These are phyloP conservation scores for Cliona cf. orientalis DNA, from an alignment of 37 sponge, comb jelly and placozoan species.

Conservation along the genomic window DNA sequence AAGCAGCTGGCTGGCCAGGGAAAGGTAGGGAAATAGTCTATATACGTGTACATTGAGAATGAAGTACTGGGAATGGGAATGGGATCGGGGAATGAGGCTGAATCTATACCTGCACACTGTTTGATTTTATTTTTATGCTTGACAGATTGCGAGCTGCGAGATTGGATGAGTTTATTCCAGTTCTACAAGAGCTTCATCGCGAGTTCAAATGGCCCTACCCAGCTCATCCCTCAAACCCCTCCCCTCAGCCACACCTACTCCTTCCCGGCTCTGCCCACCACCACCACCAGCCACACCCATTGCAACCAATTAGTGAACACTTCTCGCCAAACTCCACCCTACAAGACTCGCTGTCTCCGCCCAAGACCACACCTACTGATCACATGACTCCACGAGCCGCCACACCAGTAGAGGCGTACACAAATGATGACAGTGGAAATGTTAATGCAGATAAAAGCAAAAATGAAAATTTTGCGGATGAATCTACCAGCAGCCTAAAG, in stretches of 20 bases:
- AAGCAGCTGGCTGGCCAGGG: slow-evolving; percentile 77
- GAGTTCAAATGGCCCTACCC: slow-evolving; percentile 80
- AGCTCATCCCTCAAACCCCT: no score
- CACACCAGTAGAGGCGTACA: not conserved
- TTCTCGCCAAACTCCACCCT: not conserved
- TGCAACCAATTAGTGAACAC: slow-evolving; percentile 17
- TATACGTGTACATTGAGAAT: no score
- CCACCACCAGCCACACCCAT: no score
- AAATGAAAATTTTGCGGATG: not conserved
- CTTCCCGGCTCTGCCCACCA: no score
- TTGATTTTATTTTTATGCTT: not conserved
- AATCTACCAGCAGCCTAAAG: slow-evolving; percentile 2
- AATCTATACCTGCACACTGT: not conserved
- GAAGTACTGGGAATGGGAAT: not conserved
- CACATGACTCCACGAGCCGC: not conserved
- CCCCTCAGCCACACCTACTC: no score
- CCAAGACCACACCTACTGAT: not conserved
- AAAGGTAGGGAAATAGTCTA: slow-evolving; percentile 61
- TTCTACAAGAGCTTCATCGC: slow-evolving; percentile 51
- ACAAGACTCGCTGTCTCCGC: not conserved
- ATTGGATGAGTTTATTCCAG: slow-evolving; percentile 52
- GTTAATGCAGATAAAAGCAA: not conserved
- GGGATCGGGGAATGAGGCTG: not conserved
- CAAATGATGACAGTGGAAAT: not conserved
- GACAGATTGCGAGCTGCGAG: slow-evolving; percentile 62